Conservation (phyloP, 2,888 invertebrate species). For the Trachelus iudaicus region DNA sequence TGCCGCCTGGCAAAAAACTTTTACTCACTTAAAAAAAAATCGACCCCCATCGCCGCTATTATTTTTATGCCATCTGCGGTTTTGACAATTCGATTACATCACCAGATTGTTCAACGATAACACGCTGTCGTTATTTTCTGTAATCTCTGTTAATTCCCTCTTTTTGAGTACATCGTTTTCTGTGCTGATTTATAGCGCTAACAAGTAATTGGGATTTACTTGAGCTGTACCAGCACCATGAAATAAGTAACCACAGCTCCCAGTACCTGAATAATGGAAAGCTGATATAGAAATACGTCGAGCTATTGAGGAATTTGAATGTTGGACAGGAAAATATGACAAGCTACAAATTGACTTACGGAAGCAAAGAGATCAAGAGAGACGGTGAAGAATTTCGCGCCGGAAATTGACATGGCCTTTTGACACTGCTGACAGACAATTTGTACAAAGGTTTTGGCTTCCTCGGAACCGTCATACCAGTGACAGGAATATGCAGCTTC, state of each 20-base stretch:
- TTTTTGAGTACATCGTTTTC: not conserved
- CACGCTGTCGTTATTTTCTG: not conserved
- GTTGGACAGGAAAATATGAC: not conserved
- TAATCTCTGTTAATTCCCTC: not conserved
- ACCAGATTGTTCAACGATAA: not conserved
- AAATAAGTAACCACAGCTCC: slow-evolving; percentile 91
- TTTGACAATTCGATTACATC: not conserved
- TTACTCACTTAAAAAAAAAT: not conserved
- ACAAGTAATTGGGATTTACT: slow-evolving; percentile 67
- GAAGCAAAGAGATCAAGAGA: slow-evolving; percentile 89
- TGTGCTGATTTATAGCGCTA: not conserved
- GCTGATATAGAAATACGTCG: not conserved
- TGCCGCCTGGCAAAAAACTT: not conserved
- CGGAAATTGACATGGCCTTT: slow-evolving; percentile 89
- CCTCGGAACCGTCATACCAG: slow-evolving; percentile 91
- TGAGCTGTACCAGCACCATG: slow-evolving; percentile 91
- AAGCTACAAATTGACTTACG: slow-evolving; percentile 67
- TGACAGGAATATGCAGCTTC: slow-evolving; percentile 91
- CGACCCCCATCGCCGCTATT: not conserved
- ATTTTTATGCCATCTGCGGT: not conserved
- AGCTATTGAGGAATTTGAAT: not conserved
- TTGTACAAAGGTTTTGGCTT: slow-evolving; percentile 90
- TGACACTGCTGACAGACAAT: slow-evolving; percentile 93
- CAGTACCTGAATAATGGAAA: slow-evolving; percentile 73
- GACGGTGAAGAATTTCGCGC: slow-evolving; percentile 90